Evolutionary conservation across 2,113 vertebrate genomes (phyloP), one percentile per base, ranked within the genome.

Genomic region (Mirounga angustirostris): DNA sequence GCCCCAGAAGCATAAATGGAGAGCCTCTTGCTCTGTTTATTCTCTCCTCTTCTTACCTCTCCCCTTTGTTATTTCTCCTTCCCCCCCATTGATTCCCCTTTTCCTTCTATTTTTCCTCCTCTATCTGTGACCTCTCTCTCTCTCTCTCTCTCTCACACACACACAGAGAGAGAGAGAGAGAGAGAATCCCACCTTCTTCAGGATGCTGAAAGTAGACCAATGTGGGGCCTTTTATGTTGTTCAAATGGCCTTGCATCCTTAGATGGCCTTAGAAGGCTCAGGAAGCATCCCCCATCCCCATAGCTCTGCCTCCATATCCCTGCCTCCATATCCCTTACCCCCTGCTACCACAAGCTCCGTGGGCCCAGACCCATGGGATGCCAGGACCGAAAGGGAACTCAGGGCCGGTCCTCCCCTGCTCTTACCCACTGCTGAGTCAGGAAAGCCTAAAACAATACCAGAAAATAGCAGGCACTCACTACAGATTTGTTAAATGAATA

Each of bases 1-100:
- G 30, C 2, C 4, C 14, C 24, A 2, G 26, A 30, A 28, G 1
- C 28, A 5, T 7, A 63, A 4, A 28, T 0, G 5, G 12, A 18
- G 26, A 76, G 36, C 2, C 21, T 9, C 28, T 13, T 8, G 30
- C 10, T 85, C 40, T 43, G 15, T 50, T 50, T 4, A 16, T 69
- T 81, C 18, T 28, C 3, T 16, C 7, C 0, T 19, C 22, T 54
- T 59, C 78, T 56, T 18, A 15, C 8, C 28, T 82, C n/a, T 56
- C 10, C 56, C 1, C 4, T 61, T 12, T 73, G 1, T 12, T 18
- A 15, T 43, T 63, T 26, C n/a, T 28, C 33, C 22, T 43, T 5
- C 6, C 28, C 36, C 15, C 14, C 3, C 22, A 46, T 6, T 8
- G 13, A 36, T 56, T 15, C 24, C 18, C 30, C 10, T 33, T 7